Percentiles rank a stretch among this genome's conserved stretches.
Evolutionary conservation across 2,888 invertebrate genomes (phyloP).

Genomic region (Sicus ferrugineus): DNA sequence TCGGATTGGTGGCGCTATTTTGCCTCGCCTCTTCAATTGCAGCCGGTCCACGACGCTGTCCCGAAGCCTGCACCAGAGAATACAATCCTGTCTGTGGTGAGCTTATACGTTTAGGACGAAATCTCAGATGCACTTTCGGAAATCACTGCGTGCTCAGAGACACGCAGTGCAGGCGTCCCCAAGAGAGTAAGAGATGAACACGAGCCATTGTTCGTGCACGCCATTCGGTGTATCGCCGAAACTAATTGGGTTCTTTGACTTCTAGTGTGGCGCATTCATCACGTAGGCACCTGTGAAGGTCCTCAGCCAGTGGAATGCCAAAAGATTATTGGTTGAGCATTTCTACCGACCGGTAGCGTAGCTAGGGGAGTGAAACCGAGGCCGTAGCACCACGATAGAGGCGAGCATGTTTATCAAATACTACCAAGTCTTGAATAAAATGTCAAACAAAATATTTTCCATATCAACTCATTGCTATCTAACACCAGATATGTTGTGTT

Average conservation of each 20-base stretch:
- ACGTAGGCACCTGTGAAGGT: not conserved
- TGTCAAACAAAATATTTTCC: not conserved
- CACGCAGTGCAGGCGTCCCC: not conserved
- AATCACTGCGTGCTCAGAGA: constrained; percentile 11
- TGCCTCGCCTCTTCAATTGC: not conserved
- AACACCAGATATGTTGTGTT: too few species aligned
- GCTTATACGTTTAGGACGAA: not conserved
- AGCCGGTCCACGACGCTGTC: constrained; percentile 4
- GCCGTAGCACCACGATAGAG: too few species aligned
- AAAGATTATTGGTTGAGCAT: too few species aligned
- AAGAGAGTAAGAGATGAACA: constrained; percentile 5
- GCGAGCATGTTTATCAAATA: not conserved
- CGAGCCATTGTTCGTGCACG: not conserved
- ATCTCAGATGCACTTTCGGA: constrained; percentile 14
- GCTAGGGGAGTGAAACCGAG: too few species aligned
- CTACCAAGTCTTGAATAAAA: not conserved
- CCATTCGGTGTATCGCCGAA: not conserved
- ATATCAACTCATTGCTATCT: not conserved
- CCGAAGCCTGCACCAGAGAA: constrained; percentile 14
- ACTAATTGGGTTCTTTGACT: not conserved
- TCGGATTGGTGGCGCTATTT: not conserved
- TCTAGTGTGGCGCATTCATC: constrained; percentile 16
- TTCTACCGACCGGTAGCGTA: too few species aligned
- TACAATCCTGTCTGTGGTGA: constrained; percentile 28
- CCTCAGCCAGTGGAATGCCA: not conserved